Evolutionary conservation across 2,113 vertebrate species (phyloP).

Genomic region (Picathartes gymnocephalus): DNA sequence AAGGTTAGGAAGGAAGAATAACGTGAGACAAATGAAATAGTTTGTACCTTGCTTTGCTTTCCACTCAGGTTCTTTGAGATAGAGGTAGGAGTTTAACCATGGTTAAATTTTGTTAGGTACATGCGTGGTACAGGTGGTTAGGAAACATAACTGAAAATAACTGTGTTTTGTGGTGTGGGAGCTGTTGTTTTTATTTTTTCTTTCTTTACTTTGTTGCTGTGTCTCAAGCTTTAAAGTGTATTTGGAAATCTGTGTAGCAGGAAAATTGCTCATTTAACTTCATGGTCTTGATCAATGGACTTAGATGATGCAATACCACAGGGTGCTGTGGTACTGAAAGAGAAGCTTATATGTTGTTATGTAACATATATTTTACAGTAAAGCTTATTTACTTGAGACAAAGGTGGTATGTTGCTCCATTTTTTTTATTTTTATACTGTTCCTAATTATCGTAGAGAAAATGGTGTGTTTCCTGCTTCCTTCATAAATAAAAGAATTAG

Average conservation of each 20-base stretch:
- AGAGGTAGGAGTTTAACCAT: background rate
- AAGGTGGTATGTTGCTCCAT: background rate
- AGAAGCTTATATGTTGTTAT: background rate
- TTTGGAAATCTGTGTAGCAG: background rate
- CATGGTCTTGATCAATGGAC: background rate
- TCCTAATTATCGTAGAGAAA: background rate
- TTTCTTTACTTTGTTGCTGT: background rate
- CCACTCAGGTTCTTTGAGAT: background rate
- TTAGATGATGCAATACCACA: background rate
- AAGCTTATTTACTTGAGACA: background rate
- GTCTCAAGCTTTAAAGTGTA: background rate
- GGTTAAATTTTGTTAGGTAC: background rate
- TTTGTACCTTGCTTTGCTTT: background rate
- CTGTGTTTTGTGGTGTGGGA: background rate
- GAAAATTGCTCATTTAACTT: background rate
- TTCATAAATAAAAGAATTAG: background rate
- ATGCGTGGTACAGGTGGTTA: rapidly evolving
- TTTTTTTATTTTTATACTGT: background rate
- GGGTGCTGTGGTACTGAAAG: background rate
- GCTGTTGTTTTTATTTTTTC: background rate
- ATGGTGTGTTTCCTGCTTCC: background rate
- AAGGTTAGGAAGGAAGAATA: background rate
- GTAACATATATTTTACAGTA: background rate
- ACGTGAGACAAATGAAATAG: background rate
- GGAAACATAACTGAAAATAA: background rate